Evolutionary conservation across 2,113 vertebrate species (phyloP), one percentile per base, ranked within the genome.

Genomic region (Electrona antarctica): DNA sequence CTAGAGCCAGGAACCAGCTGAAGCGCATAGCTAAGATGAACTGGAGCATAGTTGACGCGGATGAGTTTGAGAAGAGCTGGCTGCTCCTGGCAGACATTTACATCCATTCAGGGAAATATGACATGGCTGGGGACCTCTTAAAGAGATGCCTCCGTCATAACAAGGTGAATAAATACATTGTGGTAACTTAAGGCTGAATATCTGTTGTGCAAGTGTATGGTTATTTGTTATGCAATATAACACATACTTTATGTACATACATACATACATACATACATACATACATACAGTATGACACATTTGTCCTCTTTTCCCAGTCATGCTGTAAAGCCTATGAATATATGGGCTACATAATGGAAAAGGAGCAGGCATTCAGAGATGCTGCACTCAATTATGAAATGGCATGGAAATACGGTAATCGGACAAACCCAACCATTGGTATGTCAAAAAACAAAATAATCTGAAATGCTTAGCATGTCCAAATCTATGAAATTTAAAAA

Each of bases 11-110:
- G 81, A 99, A 96, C 88, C 96, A 98, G 72, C 93, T 99, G 68
- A 99, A 99, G 80, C 92, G 96, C 54, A 95, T 99, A 84, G 92
- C 96, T 54, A 99, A 98, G 90, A 98, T 99, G 96, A 96, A 88
- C 88, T 99, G 98, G 97, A 98, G 94, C 91, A 91, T 95, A 15
- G 73, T 95, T 8, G 98, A 99, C 77, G 97, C 96, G 1, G 98
- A 99, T 41, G 97, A 99, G 74, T 98, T 98, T 84, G 98, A 99
- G 88, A 99, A 98, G 91, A 98, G 97, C 87, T 98, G 97, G 96
- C 91, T 99, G 73, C 94, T 99, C 4, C 94, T 99, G 86, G 96
- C 97, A 45, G 97, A 99, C 87, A 96, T 98, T 87, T 99, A 99
- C 87, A 98, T 99, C 90, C 96, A 99, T 46, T 98, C 96, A 4